These are phyloP conservation scores for Irena cyanogastra DNA, from an alignment of 2,113 vertebrate species.

Conservation along the genomic window DNA sequence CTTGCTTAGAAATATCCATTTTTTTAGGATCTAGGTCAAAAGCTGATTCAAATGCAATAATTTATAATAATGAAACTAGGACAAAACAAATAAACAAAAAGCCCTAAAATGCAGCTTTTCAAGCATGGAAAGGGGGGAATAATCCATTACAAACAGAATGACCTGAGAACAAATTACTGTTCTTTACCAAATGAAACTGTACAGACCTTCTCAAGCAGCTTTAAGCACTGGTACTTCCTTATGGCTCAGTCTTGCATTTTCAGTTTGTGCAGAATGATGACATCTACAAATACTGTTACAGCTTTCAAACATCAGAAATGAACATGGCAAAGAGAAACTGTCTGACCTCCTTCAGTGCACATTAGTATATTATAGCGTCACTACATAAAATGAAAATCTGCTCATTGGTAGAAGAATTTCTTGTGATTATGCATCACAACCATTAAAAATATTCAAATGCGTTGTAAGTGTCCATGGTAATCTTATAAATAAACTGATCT, in stretches of 20 bases:
- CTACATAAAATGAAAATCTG: neutral
- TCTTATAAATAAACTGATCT: neutral
- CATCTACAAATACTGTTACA: neutral
- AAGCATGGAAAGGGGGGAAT: neutral
- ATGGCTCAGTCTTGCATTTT: neutral
- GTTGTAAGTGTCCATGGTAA: neutral
- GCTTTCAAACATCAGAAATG: neutral
- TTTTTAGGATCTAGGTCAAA: constrained; percentile 57
- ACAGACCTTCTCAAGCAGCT: neutral
- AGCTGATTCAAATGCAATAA: constrained; percentile 44
- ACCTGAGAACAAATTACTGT: neutral
- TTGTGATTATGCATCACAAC: neutral
- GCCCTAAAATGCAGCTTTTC: neutral
- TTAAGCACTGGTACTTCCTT: neutral
- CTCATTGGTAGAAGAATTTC: neutral
- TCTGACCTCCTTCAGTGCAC: neutral
- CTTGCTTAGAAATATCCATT: neutral
- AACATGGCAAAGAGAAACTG: neutral
- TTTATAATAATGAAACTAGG: constrained; percentile 63
- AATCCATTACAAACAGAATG: neutral
- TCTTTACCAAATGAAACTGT: neutral
- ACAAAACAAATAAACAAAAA: neutral
- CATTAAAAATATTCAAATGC: neutral
- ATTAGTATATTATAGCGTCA: neutral
- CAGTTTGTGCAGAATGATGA: neutral